Evolutionary conservation across 2,888 invertebrate genomes (phyloP), one percentile per base, ranked within the genome.

Genomic region (Desoria tigrina): DNA sequence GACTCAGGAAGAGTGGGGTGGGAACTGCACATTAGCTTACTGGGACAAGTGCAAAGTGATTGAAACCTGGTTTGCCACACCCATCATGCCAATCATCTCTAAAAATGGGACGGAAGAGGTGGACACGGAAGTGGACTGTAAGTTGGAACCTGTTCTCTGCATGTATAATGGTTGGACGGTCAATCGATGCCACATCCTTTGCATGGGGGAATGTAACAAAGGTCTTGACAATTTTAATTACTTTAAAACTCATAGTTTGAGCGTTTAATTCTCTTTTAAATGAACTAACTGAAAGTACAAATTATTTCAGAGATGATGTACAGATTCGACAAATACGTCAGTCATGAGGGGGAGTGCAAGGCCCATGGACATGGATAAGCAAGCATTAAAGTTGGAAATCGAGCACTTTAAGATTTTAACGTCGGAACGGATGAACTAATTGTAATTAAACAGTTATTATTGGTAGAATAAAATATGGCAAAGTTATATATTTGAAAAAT

Each of bases 131-230:
- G 11, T 57, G 18, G 67, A 68, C 24, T 69, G 69, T 42, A 49
- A 39, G 2, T 21, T 55, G 2, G 68, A 71, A 28, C 71, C 70
- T 11, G 63, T 65, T 6, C 39, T 68, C 7, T 71, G 71, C 50
- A 55, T 71, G 60, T 65, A 57, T 32, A 71, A 65, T 53, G 61
- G 42, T n/a, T 62, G 62, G 62, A 68, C 68, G 23, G 71, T 73
- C 18, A 71, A 65, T n/a, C 51, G 73, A n/a, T 73, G 73, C 32
- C 70, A 72, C 59, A 60, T 73, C 21, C 65, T 73, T 11, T 73
- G 73, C 32, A 71, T 73, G 69, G 63, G 70, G 21, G 28, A 42
- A 42, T 71, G 71, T 58, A 71, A 71, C 57, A 37, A 32, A 39
- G 57, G 57, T 57, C n/a, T n/a, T n/a, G n/a, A n/a, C n/a, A n/a